A percentile compares a stretch with the other conserved stretches of the same genome.
Evolutionary conservation across 2,797 vertebrate genomes (phyloP).

Genomic region (Eulemur albifrons): DNA sequence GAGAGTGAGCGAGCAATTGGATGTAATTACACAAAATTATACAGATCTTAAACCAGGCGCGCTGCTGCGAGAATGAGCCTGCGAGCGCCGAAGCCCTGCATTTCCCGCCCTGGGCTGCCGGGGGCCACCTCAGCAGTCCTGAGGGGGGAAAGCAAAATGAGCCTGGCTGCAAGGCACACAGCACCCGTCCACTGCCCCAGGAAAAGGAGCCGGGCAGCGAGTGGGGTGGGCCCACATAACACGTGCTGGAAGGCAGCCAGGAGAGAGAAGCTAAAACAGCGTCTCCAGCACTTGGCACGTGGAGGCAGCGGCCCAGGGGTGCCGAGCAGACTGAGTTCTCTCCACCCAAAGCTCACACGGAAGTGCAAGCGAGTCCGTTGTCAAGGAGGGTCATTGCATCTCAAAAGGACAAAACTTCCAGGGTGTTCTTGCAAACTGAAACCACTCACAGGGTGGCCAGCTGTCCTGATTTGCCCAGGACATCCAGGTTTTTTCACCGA

Average conservation of each 20-base stretch:
- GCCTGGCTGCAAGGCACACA: background rate
- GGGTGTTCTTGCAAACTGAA: background rate
- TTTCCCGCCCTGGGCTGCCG: rapidly evolving
- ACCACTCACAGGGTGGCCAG: background rate
- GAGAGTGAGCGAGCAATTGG: constrained; percentile 42
- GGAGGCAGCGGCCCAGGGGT: rapidly evolving
- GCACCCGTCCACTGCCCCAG: background rate
- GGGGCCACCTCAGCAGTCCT: background rate
- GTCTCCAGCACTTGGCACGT: rapidly evolving
- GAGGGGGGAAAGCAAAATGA: background rate
- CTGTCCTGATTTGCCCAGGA: background rate
- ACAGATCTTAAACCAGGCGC: background rate
- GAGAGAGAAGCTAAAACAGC: background rate
- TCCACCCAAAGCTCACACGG: background rate
- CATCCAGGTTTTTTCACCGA: background rate
- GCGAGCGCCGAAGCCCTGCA: background rate
- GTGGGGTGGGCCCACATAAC: rapidly evolving
- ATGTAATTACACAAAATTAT: constrained; percentile 54
- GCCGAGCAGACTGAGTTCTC: background rate
- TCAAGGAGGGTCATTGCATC: too few relatives aligned
- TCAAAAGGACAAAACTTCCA: background rate
- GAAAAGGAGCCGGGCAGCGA: background rate
- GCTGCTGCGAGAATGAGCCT: background rate
- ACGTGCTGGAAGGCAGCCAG: background rate
- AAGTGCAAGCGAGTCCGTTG: rapidly evolving